phyloP scores from a whole-genome alignment of 2,797 vertebrate species.

The Arnoldichthys spilopterus region DNA sequence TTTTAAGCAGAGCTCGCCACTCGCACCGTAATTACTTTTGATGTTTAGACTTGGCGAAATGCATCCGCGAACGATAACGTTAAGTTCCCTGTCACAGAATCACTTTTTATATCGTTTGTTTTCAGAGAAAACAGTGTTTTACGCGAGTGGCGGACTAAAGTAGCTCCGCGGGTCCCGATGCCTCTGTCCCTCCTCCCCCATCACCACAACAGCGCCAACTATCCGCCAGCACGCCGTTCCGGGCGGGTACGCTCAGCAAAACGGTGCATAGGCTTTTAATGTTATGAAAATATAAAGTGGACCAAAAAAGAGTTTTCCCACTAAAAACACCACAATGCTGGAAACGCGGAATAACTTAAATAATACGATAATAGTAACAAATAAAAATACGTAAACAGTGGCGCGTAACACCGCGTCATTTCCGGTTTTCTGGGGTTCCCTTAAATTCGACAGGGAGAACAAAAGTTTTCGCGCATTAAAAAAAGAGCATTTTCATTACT shows the following conservation, averaged over 20 bases:
- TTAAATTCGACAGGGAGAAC: not conserved
- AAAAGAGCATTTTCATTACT: not conserved
- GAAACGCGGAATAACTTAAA: not conserved
- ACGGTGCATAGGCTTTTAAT: not conserved
- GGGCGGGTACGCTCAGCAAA: not conserved
- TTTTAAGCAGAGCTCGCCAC: constrained; percentile 69
- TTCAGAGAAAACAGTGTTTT: constrained; percentile 57
- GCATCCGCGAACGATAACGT: constrained; percentile 69
- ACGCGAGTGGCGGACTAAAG: constrained; percentile 72
- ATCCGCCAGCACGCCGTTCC: not conserved
- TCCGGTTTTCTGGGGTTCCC: not conserved
- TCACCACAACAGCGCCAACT: constrained; percentile 61
- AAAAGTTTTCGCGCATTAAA: not conserved
- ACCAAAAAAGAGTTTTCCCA: not conserved
- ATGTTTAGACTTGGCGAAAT: constrained; percentile 61
- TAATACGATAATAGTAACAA: not conserved
- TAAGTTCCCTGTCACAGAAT: constrained; percentile 44
- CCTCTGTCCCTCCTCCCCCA: constrained; percentile 77
- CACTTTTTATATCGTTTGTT: constrained; percentile 25
- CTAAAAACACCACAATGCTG: not conserved
- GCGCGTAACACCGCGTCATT: constrained; percentile 24
- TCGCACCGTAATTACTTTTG: constrained; percentile 68
- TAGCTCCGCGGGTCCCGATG: constrained; percentile 71
- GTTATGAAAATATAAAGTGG: too few relatives aligned
- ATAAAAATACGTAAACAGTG: constrained; percentile 5